These are phyloP conservation scores for Pollachius pollachius DNA, from an alignment of 2,113 vertebrate genomes.

Conservation along the genomic window DNA sequence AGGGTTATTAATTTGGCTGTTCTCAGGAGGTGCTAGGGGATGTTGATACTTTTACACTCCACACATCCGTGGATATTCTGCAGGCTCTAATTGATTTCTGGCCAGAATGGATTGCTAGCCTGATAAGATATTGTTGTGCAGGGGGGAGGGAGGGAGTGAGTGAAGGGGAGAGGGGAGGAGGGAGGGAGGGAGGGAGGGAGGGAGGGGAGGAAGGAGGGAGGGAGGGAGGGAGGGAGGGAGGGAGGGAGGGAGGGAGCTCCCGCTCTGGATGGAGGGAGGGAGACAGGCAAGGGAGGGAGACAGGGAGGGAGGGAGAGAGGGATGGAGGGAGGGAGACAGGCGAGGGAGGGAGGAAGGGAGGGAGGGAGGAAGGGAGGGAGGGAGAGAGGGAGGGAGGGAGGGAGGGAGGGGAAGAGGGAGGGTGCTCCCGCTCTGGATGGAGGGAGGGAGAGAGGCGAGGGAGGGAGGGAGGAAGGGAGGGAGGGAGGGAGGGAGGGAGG, in stretches of 20 bases:
- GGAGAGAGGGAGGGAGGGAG: too few relatives aligned
- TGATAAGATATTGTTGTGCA: slow-evolving; percentile 78
- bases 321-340: too few relatives aligned
- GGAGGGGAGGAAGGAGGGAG: too few relatives aligned
- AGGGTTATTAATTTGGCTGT: slow-evolving; percentile 79
- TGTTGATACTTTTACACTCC: slow-evolving; percentile 71
- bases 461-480: too few relatives aligned
- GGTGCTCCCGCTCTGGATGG: too few relatives aligned
- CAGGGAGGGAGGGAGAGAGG: not conserved
- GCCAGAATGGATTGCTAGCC: slow-evolving; percentile 59
- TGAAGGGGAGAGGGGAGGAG: slow-evolving; percentile 26
- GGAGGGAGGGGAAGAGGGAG: too few relatives aligned
- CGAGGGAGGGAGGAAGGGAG: too few relatives aligned
- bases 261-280: slow-evolving; percentile 21
- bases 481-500: slow-evolving; percentile 15
- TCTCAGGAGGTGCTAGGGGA: slow-evolving; percentile 70
- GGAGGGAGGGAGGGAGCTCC: slow-evolving; percentile 10
- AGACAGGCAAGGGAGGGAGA: slow-evolving; percentile 23
- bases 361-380: too few relatives aligned
- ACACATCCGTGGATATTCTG: slow-evolving; percentile 70
- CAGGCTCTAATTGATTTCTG: slow-evolving; percentile 81
- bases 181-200: too few relatives aligned
- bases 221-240: too few relatives aligned
- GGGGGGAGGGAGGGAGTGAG: slow-evolving; percentile 33
- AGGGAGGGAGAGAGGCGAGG: too few relatives aligned